Evolutionary conservation across 2,113 vertebrate species (phyloP).

Genomic region (Hemichromis elongatus): DNA sequence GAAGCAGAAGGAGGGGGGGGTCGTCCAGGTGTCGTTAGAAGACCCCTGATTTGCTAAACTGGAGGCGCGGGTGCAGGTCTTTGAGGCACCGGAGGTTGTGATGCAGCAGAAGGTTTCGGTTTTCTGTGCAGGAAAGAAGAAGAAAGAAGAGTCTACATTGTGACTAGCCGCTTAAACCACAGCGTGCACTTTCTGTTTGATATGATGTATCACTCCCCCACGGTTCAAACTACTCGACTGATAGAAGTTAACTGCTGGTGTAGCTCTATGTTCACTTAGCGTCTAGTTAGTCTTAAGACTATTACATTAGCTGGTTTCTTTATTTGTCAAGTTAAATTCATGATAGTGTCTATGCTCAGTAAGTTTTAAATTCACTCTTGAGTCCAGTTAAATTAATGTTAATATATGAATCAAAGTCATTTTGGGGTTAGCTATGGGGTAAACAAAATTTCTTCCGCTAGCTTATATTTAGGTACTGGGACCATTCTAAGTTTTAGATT

Average conservation of each 20-base stretch:
- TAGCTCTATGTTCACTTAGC: background rate
- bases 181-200: background rate
- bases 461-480: background rate
- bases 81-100: slow-evolving; percentile 71
- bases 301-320: background rate
- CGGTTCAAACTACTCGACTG: background rate
- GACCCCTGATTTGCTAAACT: slow-evolving; percentile 51
- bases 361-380: background rate
- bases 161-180: rapidly evolving
- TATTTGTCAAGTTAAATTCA: background rate
- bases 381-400: background rate
- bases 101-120: slow-evolving; percentile 58
- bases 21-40: background rate
- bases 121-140: slow-evolving; percentile 35
- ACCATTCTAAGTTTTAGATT: background rate
- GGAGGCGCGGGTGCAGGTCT: slow-evolving; percentile 73
- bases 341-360: background rate
- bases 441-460: background rate
- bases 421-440: background rate
- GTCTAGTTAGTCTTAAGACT: background rate
- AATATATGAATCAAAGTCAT: background rate
- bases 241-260: background rate
- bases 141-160: background rate
- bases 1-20: background rate
- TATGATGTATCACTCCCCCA: rapidly evolving